Conservation (phyloP, 1,140 invertebrate genomes). For the Dreissena rostriformis region DNA sequence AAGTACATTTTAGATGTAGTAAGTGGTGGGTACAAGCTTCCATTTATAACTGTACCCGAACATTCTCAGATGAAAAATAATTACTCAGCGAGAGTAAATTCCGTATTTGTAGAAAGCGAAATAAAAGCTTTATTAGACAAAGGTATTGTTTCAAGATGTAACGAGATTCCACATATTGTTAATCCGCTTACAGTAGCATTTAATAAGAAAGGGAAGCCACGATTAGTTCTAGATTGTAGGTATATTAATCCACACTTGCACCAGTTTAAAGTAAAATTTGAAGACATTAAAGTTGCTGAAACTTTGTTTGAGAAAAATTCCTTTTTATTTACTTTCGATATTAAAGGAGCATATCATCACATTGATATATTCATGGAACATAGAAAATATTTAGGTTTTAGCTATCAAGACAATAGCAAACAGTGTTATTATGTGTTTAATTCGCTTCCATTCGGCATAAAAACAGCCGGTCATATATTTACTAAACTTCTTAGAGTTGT, state of each 20-base stretch:
- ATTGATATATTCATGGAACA: too few relatives aligned
- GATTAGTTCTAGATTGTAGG: slow-evolving; percentile 39
- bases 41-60: not conserved
- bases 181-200: too few relatives aligned
- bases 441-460: too few relatives aligned
- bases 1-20: slow-evolving; percentile 16
- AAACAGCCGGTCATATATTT: too few relatives aligned
- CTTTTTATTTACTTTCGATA: too few relatives aligned
- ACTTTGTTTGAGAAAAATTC: too few relatives aligned
- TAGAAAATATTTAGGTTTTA: too few relatives aligned
- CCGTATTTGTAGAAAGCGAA: slow-evolving; percentile 7
- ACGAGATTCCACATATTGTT: not conserved
- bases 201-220: slow-evolving; percentile 1
- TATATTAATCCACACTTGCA: slow-evolving; percentile 35
- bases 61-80: slow-evolving; percentile 8
- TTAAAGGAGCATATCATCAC: too few relatives aligned
- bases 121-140: slow-evolving; percentile 12
- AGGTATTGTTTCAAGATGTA: not conserved
- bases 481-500: too few relatives aligned
- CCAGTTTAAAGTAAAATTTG: not conserved
- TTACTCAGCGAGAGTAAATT: slow-evolving; percentile 26
- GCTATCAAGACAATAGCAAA: too few relatives aligned
- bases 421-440: too few relatives aligned
- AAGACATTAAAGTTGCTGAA: too few relatives aligned
- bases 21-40: slow-evolving; percentile 9